Evolutionary conservation across 2,888 invertebrate genomes (phyloP).

Genomic region (Tetheella fluctuosa): DNA sequence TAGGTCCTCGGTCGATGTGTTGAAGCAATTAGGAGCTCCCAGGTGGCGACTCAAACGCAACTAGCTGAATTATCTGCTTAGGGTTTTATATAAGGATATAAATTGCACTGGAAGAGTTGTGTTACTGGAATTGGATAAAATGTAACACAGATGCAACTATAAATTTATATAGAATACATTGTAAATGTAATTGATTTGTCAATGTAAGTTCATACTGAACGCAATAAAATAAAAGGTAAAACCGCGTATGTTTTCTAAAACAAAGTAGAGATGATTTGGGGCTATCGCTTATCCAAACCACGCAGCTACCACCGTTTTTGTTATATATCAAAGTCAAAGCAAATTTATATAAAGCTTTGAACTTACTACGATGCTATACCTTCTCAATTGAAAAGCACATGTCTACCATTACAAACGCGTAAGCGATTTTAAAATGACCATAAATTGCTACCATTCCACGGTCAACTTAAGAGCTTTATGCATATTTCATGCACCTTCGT

Average conservation of each 20-base stretch:
- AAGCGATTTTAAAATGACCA: neutral
- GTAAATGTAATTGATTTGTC: neutral
- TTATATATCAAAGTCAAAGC: too few species aligned
- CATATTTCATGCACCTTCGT: slow-evolving; percentile 1
- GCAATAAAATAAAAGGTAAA: too few species aligned
- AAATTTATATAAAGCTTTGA: too few species aligned
- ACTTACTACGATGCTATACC: too few species aligned
- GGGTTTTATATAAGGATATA: slow-evolving; percentile 53
- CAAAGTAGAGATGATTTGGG: too few species aligned
- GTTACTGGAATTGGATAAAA: neutral
- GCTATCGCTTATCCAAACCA: too few species aligned
- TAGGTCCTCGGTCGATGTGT: slow-evolving; percentile 49
- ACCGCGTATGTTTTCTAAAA: too few species aligned
- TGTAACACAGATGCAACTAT: neutral
- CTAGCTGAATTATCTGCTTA: slow-evolving; percentile 77
- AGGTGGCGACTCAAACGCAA: slow-evolving; percentile 72
- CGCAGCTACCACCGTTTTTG: too few species aligned
- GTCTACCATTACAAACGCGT: neutral
- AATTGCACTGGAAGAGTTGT: slow-evolving; percentile 36
- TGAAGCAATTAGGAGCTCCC: slow-evolving; percentile 72
- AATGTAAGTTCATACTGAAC: too few species aligned
- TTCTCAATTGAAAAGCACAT: too few species aligned
- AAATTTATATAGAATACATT: neutral
- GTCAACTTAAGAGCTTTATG: neutral
- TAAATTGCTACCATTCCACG: neutral